These are phyloP conservation scores for Psophia crepitans DNA, from an alignment of 2,113 vertebrate species.

Conservation along the genomic window DNA sequence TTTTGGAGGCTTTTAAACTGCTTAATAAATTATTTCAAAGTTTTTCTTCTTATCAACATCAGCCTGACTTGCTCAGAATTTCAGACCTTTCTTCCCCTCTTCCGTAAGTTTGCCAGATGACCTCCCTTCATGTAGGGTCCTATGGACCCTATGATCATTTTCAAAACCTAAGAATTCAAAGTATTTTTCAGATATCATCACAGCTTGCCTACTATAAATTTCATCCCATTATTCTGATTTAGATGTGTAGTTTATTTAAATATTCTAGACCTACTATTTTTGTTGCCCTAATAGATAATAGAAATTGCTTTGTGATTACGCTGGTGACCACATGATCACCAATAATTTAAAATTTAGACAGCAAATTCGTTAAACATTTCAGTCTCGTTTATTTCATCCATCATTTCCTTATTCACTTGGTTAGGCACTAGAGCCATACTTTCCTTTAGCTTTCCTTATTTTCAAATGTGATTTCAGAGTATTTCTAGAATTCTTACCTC, in stretches of 20 bases:
- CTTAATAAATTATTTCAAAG: neutral
- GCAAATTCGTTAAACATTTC: neutral
- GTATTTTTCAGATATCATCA: neutral
- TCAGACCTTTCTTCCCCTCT: neutral
- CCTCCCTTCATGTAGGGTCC: neutral
- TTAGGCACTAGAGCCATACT: neutral
- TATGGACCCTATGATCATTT: neutral
- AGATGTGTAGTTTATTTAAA: neutral
- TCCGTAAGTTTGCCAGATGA: neutral
- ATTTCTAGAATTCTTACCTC: neutral
- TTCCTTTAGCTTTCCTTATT: neutral
- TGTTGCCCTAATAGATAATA: neutral
- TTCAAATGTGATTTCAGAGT: neutral
- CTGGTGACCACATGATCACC: neutral
- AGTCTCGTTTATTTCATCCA: neutral
- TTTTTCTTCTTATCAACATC: neutral
- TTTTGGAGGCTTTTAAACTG: neutral
- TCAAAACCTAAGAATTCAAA: neutral
- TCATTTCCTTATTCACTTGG: neutral
- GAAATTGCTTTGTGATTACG: neutral
- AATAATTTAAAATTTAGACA: neutral
- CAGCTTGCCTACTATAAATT: neutral
- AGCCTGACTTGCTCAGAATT: neutral
- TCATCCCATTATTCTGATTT: neutral
- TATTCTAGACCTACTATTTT: neutral